Evolutionary conservation across 2,113 vertebrate species (phyloP).

Genomic region (Danionella cerebrum): DNA sequence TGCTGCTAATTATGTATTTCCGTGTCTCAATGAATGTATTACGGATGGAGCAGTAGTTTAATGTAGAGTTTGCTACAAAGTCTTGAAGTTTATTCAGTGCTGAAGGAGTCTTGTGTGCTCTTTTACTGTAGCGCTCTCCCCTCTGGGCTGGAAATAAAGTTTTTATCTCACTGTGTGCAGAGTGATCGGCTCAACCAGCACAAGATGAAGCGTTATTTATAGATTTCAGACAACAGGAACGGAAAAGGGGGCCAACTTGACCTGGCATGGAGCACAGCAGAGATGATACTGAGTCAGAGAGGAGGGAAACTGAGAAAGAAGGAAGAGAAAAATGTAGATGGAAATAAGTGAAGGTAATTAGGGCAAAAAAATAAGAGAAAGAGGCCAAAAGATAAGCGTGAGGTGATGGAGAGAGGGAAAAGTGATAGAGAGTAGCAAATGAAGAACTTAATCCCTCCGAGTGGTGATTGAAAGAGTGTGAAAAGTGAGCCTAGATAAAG

Average conservation of each 20-base stretch:
- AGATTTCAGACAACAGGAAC: constrained; percentile 68
- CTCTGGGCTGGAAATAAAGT: constrained; percentile 55
- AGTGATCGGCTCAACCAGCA: constrained; percentile 53
- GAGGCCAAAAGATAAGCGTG: neutral
- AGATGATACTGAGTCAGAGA: constrained; percentile 60
- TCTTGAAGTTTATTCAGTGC: neutral
- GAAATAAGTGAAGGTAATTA: neutral
- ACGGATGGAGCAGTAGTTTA: too few relatives aligned
- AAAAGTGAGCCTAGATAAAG: constrained; percentile 1
- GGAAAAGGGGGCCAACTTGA: constrained; percentile 69
- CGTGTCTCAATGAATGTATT: too few relatives aligned
- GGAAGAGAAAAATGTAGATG: constrained; percentile 15
- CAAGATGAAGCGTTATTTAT: constrained; percentile 65
- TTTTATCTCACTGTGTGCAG: constrained; percentile 56
- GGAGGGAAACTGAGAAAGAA: constrained; percentile 50
- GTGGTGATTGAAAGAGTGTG: constrained; percentile 12
- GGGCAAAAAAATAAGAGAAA: neutral
- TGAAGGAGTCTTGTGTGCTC: neutral
- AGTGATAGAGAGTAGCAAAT: neutral
- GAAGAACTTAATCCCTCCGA: constrained; percentile 25
- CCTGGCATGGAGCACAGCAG: constrained; percentile 63
- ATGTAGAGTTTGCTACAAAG: too few relatives aligned
- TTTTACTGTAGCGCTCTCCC: constrained; percentile 24
- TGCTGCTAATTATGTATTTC: too few relatives aligned
- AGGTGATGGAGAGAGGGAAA: constrained; percentile 32